Percentiles rank a stretch among this genome's conserved stretches.
These are phyloP conservation scores for Melanotaenia pygmaea DNA, from an alignment of 2,797 vertebrate species.

Conservation along the genomic window DNA sequence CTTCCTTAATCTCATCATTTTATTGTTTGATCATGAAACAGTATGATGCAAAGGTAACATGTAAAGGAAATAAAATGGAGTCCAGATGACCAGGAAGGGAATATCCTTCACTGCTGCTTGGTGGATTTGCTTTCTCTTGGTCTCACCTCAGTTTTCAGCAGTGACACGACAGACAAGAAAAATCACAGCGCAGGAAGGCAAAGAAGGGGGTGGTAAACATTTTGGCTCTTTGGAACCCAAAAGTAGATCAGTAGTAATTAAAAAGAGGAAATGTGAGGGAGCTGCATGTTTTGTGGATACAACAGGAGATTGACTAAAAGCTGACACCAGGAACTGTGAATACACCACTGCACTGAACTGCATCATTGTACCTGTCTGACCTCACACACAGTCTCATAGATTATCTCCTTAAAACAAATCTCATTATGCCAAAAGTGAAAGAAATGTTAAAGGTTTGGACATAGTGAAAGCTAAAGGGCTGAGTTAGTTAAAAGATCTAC, in stretches of 20 bases:
- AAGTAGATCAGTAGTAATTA: conserved; percentile 70
- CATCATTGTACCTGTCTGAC: conserved; percentile 58
- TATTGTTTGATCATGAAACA: conserved; percentile 59
- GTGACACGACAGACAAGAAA: conserved; percentile 52
- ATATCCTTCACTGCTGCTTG: conserved; percentile 30
- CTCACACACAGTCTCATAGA: conserved; percentile 24
- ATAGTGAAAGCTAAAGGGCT: neutral
- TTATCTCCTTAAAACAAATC: conserved; percentile 34
- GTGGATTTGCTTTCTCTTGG: conserved; percentile 49
- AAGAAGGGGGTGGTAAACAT: conserved; percentile 6
- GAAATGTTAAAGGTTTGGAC: conserved; percentile 8
- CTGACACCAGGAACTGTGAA: conserved; percentile 63
- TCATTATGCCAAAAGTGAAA: conserved; percentile 31
- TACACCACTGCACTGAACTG: conserved; percentile 39
- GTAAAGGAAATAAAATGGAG: conserved; percentile 65
- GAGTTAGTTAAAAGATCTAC: conserved; percentile 24
- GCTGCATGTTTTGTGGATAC: conserved; percentile 75
- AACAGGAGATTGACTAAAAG: conserved; percentile 63
- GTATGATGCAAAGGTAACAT: conserved; percentile 54
- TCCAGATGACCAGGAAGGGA: conserved; percentile 59
- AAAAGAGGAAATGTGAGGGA: conserved; percentile 81
- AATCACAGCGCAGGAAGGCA: conserved; percentile 20
- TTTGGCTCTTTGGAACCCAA: conserved; percentile 52
- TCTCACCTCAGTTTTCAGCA: conserved; percentile 63
- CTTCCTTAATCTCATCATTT: conserved; percentile 51